phyloP scores from a whole-genome alignment of 2,888 invertebrate species.

The Prosapia bicincta region DNA sequence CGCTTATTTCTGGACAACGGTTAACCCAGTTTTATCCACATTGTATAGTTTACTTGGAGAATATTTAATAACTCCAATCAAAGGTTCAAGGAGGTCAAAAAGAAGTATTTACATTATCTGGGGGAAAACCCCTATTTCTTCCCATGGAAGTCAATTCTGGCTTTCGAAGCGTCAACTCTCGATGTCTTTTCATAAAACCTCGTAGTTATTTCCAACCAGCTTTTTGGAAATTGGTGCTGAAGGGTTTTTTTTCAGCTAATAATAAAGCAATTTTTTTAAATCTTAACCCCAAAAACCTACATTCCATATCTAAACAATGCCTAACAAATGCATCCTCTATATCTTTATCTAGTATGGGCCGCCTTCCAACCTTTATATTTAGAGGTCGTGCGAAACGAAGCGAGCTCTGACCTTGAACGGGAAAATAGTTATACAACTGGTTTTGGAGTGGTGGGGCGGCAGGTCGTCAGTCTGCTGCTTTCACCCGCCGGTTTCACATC shows the following conservation, averaged over 20 bases:
- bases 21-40: neutral
- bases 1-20: neutral
- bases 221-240: too few species aligned
- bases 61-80: neutral
- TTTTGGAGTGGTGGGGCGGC: too few species aligned
- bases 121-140: constrained; percentile 6
- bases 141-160: constrained; percentile 12
- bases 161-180: constrained; percentile 6
- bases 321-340: neutral
- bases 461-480: too few species aligned
- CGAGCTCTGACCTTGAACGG: too few species aligned
- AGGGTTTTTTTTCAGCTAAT: too few species aligned
- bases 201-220: too few species aligned
- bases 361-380: neutral
- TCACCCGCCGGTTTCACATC: too few species aligned
- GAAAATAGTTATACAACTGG: too few species aligned
- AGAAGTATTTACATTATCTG: neutral
- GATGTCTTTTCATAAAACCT: too few species aligned
- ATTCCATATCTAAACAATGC: neutral
- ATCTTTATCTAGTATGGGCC: neutral
- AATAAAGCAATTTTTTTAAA: too few species aligned
- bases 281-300: neutral
- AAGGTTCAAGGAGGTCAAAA: constrained; percentile 1
- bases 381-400: too few species aligned
- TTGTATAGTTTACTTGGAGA: neutral